These are phyloP conservation scores for Tiliacea aurago DNA, from an alignment of 2,888 invertebrate species.

Conservation along the genomic window DNA sequence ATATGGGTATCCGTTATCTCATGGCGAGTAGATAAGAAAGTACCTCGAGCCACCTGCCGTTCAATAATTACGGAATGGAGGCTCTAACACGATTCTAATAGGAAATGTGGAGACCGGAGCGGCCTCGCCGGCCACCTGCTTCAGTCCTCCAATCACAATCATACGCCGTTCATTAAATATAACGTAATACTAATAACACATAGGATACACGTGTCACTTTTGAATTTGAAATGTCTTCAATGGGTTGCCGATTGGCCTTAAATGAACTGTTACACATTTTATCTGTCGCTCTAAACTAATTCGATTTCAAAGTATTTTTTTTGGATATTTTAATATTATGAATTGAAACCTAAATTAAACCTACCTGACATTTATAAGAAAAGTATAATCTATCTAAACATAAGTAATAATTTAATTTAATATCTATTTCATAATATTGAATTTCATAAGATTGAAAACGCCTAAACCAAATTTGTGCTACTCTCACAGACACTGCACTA, in stretches of 20 bases:
- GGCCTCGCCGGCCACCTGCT: constrained; percentile 80
- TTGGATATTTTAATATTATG: background rate
- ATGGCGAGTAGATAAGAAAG: constrained; percentile 80
- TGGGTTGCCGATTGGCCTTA: constrained; percentile 26
- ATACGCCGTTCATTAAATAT: constrained; percentile 63
- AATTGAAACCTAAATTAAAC: no score
- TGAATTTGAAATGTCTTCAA: constrained; percentile 54
- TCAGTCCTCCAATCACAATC: constrained; percentile 63
- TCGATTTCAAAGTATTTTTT: constrained; percentile 17
- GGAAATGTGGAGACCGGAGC: constrained; percentile 80
- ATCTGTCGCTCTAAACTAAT: constrained; percentile 29
- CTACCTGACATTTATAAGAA: no score
- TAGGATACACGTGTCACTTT: constrained; percentile 62
- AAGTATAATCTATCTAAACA: no score
- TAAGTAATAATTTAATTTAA: no score
- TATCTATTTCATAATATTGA: no score
- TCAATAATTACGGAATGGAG: constrained; percentile 85
- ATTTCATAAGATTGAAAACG: no score
- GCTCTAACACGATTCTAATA: constrained; percentile 86
- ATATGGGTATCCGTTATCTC: constrained; percentile 76
- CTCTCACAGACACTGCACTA: no score
- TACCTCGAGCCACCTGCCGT: constrained; percentile 84
- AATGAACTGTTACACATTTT: constrained; percentile 33
- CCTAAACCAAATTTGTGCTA: no score
- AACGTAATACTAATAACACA: constrained; percentile 52